Evolutionary conservation across 2,888 invertebrate species (phyloP), one percentile per base, ranked within the genome.

Genomic region (Drosophila testacea): DNA sequence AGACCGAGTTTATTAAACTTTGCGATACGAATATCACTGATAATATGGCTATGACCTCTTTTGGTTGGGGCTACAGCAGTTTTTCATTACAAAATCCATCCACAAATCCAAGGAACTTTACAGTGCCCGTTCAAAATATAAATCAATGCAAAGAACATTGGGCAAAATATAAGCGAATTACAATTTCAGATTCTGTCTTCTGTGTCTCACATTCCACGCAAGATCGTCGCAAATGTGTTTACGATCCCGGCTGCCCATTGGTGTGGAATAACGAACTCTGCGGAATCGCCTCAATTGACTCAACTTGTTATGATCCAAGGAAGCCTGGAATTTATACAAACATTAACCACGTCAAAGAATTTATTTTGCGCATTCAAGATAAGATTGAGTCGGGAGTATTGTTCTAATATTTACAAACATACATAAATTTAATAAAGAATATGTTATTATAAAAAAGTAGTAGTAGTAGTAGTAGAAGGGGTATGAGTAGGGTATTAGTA

Each of bases 181-280:
- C 11, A 1, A 36, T 60, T 4, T 42, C 64, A 4, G 34, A 42
- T 9, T 57, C 48, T 1, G 48, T 42, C 1, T n/a, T 69, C 4
- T 74, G 74, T 47, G 65, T 59, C 0, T 38, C 27, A 6, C 75
- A 51, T 16, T 54, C 57, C 6, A 27, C 1, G 1, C 22, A 57
- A 2, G 52, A 55, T 39, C 54, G 41, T 0, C 48, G 10, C 0
- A 3, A 55, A 1, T 74, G 75, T 27, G 42, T 69, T 7, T 74
- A 74, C 9, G 74, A 74, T 44, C 61, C 63, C 6, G 74, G 74
- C 4, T 51, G 75, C 47, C 74, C 74, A 0, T 7, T 74, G 46
- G 16, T 74, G 4, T 62, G 30, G 16, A 50, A 41, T 4, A 61
- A 50, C 11, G 7, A 62, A 32, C 61, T 74, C 3, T 74, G 75